Evolutionary conservation across 2,888 invertebrate genomes (phyloP), one percentile per base, ranked within the genome.

Genomic region (Drosophila picticornis): DNA sequence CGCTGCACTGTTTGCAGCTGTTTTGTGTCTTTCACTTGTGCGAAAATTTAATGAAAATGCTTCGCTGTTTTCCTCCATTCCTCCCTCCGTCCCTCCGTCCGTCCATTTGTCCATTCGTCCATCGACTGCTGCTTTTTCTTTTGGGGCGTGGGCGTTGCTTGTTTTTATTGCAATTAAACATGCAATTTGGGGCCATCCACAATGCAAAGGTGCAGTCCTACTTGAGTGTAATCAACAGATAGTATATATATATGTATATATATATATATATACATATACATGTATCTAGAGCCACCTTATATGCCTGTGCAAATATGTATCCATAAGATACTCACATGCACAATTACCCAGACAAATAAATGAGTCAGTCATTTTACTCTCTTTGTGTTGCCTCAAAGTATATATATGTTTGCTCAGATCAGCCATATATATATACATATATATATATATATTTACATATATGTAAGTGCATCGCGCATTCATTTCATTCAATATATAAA

Each of bases 131-230:
- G 22, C 22, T 22, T 53, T 53, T 53, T 50, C n/a, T 66, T 63
- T 69, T 53, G 69, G 46, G 73, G 63, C 70, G 85, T 75, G 72
- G 82, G 74, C 67, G 68, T 70, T 80, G 64, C 70, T 40, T 46
- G 70, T 72, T 84, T 87, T 85, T 84, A 85, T 84, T 85, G 89
- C 88, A 89, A 87, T 89, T 89, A 87, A 89, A 81, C 85, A 85
- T 85, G 85, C 85, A 87, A 89, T 87, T 85, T 68, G 84, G 81
- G 83, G 85, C 73, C 83, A 84, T 76, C 80, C 76, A 82, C 79
- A 84, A 88, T 79, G 72, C 75, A 84, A 75, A 78, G 80, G 80
- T 70, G 81, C 77, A 77, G 63, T 72, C 57, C 61, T 64, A 69
- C 63, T 61, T 65, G 72, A 77, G 67, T 77, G 46, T 70, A 74